phyloP scores from a whole-genome alignment of 2,113 vertebrate genomes.

The Ceyx margarethae region DNA sequence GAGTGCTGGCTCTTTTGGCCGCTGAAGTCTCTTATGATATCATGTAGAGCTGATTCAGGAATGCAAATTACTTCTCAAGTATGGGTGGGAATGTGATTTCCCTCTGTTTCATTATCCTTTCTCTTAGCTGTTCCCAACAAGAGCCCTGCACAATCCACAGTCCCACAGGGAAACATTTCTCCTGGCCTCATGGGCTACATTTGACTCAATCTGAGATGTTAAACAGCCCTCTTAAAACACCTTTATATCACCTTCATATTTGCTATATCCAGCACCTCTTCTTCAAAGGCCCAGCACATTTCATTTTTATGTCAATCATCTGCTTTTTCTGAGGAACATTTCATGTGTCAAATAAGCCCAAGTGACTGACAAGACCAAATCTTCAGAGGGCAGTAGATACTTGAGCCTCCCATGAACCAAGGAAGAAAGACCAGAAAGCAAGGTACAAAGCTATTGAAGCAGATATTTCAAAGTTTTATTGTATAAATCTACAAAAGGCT shows the following conservation, averaged over 20 bases:
- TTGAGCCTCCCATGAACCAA: background rate
- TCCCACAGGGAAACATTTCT: background rate
- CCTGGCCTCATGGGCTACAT: background rate
- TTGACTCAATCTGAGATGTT: background rate
- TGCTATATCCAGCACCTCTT: background rate
- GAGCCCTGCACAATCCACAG: background rate
- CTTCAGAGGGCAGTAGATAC: background rate
- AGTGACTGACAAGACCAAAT: background rate
- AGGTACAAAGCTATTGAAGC: background rate
- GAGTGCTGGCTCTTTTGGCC: background rate
- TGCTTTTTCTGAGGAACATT: background rate
- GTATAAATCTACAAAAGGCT: conserved; percentile 70
- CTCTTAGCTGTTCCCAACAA: background rate
- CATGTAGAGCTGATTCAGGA: background rate
- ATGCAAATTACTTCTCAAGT: background rate
- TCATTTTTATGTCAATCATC: background rate
- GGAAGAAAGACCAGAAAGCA: background rate
- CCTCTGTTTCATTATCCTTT: background rate
- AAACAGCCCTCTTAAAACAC: background rate
- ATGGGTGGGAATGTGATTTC: background rate
- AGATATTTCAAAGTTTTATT: conserved; percentile 65
- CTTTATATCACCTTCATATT: background rate
- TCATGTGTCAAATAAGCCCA: background rate
- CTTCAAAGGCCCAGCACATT: background rate
- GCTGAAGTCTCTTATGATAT: background rate